Conservation (phyloP, 1,140 invertebrate genomes). For the Orchesella cincta region DNA sequence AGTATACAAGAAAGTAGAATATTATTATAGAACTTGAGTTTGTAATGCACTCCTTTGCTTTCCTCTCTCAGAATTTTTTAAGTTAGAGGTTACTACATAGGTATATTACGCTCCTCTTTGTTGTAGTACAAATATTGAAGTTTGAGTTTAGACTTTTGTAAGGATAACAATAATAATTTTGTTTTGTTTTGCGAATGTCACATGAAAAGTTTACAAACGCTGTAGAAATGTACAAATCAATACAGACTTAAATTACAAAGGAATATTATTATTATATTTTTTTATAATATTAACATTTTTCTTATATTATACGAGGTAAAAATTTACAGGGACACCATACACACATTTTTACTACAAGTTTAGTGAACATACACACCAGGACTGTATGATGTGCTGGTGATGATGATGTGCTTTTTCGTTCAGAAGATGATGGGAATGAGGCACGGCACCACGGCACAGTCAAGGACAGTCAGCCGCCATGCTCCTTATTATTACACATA, state of each 20-base stretch:
- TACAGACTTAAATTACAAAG: slow-evolving; percentile 26
- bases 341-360: slow-evolving; percentile 28
- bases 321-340: slow-evolving; percentile 29
- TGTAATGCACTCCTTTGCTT: slow-evolving; percentile 22
- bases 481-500: slow-evolving; percentile 28
- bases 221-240: slow-evolving; percentile 29
- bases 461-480: slow-evolving; percentile 44
- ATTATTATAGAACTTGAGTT: not conserved
- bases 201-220: slow-evolving; percentile 28
- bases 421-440: slow-evolving; percentile 16
- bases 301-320: slow-evolving; percentile 29
- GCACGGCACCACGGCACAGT: slow-evolving; percentile 29
- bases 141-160: not conserved
- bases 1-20: slow-evolving; percentile 7
- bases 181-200: slow-evolving; percentile 22
- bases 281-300: slow-evolving; percentile 26
- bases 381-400: slow-evolving; percentile 14
- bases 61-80: not conserved
- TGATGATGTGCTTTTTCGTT: slow-evolving; percentile 26
- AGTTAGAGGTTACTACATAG: not conserved
- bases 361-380: slow-evolving; percentile 27
- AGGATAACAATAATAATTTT: not conserved
- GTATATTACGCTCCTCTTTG: not conserved
- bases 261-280: slow-evolving; percentile 16
- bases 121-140: slow-evolving; percentile 11